Evolutionary conservation across 2,888 invertebrate species (phyloP), one percentile per base, ranked within the genome.

Genomic region (Melipona beecheii): DNA sequence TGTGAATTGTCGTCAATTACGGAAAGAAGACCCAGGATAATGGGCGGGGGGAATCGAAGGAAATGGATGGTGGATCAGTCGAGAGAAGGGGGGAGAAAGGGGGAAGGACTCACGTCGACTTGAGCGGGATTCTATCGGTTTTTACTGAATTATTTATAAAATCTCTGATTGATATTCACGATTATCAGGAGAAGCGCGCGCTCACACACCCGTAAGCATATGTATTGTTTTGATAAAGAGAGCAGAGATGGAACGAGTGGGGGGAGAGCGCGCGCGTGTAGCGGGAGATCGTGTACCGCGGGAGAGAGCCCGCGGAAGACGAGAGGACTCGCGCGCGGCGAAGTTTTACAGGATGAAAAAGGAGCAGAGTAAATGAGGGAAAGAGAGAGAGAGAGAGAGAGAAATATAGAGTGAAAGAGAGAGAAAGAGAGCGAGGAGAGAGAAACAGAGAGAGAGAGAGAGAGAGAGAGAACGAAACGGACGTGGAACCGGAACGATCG

Each of bases 401-500:
- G 50, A 21, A 31, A 4, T 4, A 31, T 31, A 31, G 31, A 31
- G 31, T 31, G 21, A 69, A 13, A 64, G 71, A 56, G 75, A 65
- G 71, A 65, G 71, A 65, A 69, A 31, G 31, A 31, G 31, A 3
- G 31, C 31, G 31, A 31, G 31, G 0, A 31, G 56, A 11, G 56
- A 54, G 50, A 52, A 9, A 54, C 3, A 31, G n/a, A 52, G 58
- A 24, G 24, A 52, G 4, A 64, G 49, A 36, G 49, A 17, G 56
- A 6, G 50, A 49, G 50, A 21, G 71, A 50, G 75, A 65, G 71
- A 69, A 70, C 69, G 81, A 78, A 82, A 84, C 84, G 82, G 80
- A 84, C 86, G 84, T 75, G 86, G 81, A 86, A 84, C 74, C 75
- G 80, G 78, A 75, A 81, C 76, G 82, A 83, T 77, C 75, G 81